Conservation (phyloP, 2,888 invertebrate genomes). For the Synergus japonicus region DNA sequence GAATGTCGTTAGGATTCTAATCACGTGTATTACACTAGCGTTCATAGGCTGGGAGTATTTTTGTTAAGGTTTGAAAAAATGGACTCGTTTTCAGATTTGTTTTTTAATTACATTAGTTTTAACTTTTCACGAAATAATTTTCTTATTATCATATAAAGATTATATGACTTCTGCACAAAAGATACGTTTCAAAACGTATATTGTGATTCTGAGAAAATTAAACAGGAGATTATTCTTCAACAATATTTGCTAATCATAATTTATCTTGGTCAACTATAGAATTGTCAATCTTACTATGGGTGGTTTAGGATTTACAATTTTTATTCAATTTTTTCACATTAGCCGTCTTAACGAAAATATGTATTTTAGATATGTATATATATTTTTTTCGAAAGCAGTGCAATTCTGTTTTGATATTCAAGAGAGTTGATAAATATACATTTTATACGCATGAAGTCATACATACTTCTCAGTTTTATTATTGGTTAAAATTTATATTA, state of each 20-base stretch:
- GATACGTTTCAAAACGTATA: background rate
- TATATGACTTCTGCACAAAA: conserved; percentile 3
- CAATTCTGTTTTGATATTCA: background rate
- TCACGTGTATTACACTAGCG: background rate
- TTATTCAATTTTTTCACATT: background rate
- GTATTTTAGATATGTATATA: background rate
- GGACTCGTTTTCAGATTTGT: background rate
- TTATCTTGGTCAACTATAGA: background rate
- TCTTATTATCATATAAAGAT: background rate
- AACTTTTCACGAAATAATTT: background rate
- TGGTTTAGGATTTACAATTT: too few relatives aligned
- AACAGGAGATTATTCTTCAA: background rate
- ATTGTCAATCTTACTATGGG: background rate
- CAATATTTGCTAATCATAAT: background rate
- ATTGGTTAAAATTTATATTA: background rate
- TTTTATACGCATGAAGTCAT: background rate
- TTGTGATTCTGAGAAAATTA: conserved; percentile 26
- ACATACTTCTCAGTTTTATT: background rate
- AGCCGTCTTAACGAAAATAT: background rate
- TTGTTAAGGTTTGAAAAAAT: background rate
- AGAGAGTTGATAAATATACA: background rate
- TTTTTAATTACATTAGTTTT: background rate
- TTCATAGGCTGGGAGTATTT: background rate
- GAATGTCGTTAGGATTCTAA: background rate
- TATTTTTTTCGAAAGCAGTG: background rate